Conservation (phyloP, 2,797 vertebrate species). For the Lindbergichthys nudifrons region DNA sequence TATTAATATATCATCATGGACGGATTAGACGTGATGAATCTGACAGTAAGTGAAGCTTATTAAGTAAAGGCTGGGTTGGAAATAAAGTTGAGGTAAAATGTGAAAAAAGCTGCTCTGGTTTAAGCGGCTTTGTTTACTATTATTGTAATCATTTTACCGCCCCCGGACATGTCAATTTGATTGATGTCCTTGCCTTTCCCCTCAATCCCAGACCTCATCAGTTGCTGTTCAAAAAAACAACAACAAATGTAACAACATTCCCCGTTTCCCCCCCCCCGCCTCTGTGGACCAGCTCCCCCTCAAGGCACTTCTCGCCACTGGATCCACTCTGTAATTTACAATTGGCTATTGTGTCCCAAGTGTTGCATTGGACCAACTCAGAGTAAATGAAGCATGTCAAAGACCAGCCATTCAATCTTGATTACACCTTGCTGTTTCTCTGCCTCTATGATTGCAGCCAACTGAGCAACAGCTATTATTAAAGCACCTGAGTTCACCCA, state of each 20-base stretch:
- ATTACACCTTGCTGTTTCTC: constrained; percentile 56
- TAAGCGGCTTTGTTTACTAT: constrained; percentile 71
- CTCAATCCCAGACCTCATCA: constrained; percentile 78
- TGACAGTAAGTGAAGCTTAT: constrained; percentile 55
- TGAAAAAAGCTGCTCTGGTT: constrained; percentile 31
- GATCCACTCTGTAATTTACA: constrained; percentile 78
- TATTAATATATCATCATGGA: constrained; percentile 68
- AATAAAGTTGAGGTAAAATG: constrained; percentile 36
- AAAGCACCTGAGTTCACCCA: constrained; percentile 48
- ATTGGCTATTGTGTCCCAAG: constrained; percentile 73
- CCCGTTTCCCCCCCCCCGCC: constrained; percentile 27
- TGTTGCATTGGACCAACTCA: constrained; percentile 70
- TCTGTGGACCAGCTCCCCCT: constrained; percentile 55
- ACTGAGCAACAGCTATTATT: constrained; percentile 60
- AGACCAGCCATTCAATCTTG: constrained; percentile 64
- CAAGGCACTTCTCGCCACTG: constrained; percentile 67
- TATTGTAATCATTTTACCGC: constrained; percentile 77
- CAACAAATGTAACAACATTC: constrained; percentile 67
- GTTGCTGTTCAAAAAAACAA: constrained; percentile 45
- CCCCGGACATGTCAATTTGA: constrained; percentile 72
- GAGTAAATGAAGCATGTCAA: constrained; percentile 77
- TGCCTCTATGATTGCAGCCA: constrained; percentile 43
- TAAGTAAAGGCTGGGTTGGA: constrained; percentile 25
- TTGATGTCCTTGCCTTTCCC: constrained; percentile 71
- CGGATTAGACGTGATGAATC: constrained; percentile 62